These are phyloP conservation scores for Alosa sapidissima DNA, from an alignment of 2,797 vertebrate species.

Conservation along the genomic window DNA sequence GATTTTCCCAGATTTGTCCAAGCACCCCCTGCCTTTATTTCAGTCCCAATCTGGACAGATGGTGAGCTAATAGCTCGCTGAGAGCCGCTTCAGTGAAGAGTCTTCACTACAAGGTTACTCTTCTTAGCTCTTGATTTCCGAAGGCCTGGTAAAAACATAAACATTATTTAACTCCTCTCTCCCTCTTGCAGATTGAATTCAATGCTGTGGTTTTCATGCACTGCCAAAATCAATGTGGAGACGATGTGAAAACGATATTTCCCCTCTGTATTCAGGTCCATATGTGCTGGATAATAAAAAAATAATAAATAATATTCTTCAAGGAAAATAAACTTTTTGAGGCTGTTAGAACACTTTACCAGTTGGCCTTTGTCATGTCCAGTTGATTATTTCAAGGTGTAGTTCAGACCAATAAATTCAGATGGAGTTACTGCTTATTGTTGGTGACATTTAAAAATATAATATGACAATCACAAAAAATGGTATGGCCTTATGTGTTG, in stretches of 20 bases:
- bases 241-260: not conserved
- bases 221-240: conserved; percentile 13
- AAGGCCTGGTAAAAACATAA: conserved; percentile 25
- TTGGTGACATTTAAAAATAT: not conserved
- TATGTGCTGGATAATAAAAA: not conserved
- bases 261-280: not conserved
- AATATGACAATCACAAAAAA: not conserved
- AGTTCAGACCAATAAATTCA: not conserved
- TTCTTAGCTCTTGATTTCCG: conserved; percentile 15
- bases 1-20: conserved; percentile 37
- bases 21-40: conserved; percentile 22
- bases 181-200: conserved; percentile 1
- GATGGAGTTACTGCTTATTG: not conserved
- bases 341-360: conserved; percentile 6
- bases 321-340: not conserved
- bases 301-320: conserved; percentile 6
- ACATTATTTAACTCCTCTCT: conserved; percentile 22
- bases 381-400: not conserved
- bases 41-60: conserved; percentile 28
- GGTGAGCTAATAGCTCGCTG: not conserved
- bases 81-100: not conserved
- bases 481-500: not conserved
- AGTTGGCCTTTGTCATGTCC: not conserved
- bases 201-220: not conserved
- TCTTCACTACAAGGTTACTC: conserved; percentile 19